A percentile compares a stretch with the other conserved stretches of the same genome.
Conservation (phyloP, 2,113 vertebrate genomes). For the Cervus canadensis region DNA sequence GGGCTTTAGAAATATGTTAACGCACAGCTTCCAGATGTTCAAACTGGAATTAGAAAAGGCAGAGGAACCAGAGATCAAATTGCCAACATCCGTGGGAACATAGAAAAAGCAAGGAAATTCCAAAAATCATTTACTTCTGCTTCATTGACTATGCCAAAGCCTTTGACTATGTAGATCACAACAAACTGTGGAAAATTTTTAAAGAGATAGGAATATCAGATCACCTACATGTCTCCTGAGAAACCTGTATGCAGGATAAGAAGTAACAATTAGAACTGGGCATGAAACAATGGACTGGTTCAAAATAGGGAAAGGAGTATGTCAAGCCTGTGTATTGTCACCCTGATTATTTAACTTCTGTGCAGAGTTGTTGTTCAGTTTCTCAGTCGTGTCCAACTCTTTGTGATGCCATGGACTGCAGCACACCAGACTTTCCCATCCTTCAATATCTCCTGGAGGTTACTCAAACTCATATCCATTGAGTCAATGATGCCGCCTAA, state of each 20-base stretch:
- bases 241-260: not conserved
- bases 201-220: not conserved
- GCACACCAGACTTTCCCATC: not conserved
- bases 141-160: not conserved
- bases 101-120: not conserved
- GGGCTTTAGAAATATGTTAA: not conserved
- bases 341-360: not conserved
- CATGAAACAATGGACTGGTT: not conserved
- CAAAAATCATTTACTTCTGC: not conserved
- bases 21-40: not conserved
- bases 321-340: not conserved
- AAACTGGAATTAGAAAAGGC: not conserved
- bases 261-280: not conserved
- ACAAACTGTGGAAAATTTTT: not conserved
- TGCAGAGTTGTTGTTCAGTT: not conserved
- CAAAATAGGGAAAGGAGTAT: not conserved
- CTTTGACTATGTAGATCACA: not conserved
- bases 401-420: rapidly evolving
- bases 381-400: not conserved
- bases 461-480: not conserved
- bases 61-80: not conserved
- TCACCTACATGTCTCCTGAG: not conserved
- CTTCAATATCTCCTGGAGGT: not conserved
- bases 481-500: not conserved
- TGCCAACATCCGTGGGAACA: not conserved